Percentiles rank a stretch among this genome's conserved stretches.
Evolutionary conservation across 2,113 vertebrate species (phyloP).

Genomic region (Onychorhynchus coronatus): DNA sequence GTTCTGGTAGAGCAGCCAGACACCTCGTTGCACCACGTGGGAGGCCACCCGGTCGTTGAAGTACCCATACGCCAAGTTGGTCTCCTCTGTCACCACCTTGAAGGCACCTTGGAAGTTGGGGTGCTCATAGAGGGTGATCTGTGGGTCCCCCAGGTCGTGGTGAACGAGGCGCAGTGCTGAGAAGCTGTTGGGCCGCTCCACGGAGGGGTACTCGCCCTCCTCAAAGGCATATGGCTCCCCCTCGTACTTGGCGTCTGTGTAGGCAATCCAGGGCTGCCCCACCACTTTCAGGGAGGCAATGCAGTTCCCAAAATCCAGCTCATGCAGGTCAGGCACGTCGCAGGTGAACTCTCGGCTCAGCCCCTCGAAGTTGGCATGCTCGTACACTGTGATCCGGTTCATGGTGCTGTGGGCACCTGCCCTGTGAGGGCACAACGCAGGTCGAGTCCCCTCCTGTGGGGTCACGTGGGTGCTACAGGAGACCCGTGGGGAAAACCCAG

Average conservation of each 20-base stretch:
- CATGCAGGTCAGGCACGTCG: constrained; percentile 46
- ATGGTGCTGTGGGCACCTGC: neutral
- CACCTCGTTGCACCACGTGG: constrained; percentile 47
- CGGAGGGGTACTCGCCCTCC: constrained; percentile 50
- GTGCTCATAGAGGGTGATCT: constrained; percentile 62
- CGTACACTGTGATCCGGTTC: constrained; percentile 57
- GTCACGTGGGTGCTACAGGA: rapidly evolving
- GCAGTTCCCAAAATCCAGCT: constrained; percentile 64
- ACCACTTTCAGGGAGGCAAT: constrained; percentile 63
- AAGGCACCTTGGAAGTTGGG: constrained; percentile 41
- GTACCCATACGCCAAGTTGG: constrained; percentile 53
- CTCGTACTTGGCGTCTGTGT: constrained; percentile 30
- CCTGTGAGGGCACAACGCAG: neutral
- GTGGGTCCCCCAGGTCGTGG: constrained; percentile 53
- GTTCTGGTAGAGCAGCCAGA: constrained; percentile 67
- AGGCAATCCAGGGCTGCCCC: constrained; percentile 70
- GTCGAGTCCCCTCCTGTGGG: neutral
- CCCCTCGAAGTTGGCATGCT: constrained; percentile 44
- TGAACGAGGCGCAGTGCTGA: constrained; percentile 47
- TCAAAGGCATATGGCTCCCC: neutral
- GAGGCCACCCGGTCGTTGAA: constrained; percentile 64
- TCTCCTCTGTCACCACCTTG: constrained; percentile 65
- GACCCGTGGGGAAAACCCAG: neutral
- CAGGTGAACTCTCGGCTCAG: constrained; percentile 66
- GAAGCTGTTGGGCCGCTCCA: constrained; percentile 47